Conservation (phyloP, 2,797 vertebrate genomes). For the Diceros bicornis region DNA sequence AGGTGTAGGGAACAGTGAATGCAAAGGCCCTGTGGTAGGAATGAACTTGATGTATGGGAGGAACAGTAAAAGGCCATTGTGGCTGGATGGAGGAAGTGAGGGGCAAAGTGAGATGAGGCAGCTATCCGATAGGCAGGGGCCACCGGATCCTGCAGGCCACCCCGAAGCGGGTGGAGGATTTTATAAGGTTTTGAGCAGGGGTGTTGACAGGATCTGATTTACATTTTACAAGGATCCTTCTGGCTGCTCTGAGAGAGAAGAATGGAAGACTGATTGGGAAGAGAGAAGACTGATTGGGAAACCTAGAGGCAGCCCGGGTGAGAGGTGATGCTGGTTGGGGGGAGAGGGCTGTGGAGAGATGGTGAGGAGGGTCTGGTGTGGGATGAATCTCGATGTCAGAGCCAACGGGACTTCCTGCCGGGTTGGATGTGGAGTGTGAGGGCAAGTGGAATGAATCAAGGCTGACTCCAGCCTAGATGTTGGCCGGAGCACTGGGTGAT, state of each 20-base stretch:
- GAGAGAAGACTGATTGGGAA: not conserved
- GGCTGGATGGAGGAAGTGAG: not conserved
- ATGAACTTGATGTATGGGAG: not conserved
- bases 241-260: not conserved
- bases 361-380: not conserved
- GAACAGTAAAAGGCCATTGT: not conserved
- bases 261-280: not conserved
- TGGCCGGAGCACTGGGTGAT: not conserved
- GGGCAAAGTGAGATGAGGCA: not conserved
- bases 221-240: not conserved
- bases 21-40: slow-evolving; percentile 33
- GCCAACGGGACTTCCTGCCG: fast-evolving
- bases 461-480: not conserved
- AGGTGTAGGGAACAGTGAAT: not conserved
- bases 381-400: fast-evolving
- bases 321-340: not conserved
- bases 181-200: not conserved
- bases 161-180: not conserved
- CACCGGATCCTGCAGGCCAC: not conserved
- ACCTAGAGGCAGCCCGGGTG: not conserved
- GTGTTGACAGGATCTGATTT: not conserved
- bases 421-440: not conserved
- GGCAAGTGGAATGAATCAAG: not conserved
- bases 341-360: not conserved
- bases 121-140: not conserved